Evolutionary conservation across 2,797 vertebrate genomes (phyloP).

Genomic region (Prionace glauca): DNA sequence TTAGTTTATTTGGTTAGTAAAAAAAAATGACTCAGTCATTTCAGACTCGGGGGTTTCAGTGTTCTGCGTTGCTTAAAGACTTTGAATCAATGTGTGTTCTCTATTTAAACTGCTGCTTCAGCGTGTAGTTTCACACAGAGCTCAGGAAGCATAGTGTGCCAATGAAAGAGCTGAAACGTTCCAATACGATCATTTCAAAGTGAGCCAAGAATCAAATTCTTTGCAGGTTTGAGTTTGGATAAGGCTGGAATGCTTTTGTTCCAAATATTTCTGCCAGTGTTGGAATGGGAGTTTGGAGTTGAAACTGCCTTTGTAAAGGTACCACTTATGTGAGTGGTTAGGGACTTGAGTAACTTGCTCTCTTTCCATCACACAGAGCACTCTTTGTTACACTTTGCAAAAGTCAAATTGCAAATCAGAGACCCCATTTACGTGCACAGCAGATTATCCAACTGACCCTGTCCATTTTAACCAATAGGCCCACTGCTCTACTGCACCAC

Average conservation of each 20-base stretch:
- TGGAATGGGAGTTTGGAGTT: slow-evolving; percentile 24
- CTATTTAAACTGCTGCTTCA: neutral
- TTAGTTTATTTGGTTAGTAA: no score
- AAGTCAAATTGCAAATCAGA: neutral
- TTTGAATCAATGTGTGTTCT: neutral
- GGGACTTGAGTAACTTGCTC: neutral
- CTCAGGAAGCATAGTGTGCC: neutral
- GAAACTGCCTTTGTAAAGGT: neutral
- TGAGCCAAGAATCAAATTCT: slow-evolving; percentile 7
- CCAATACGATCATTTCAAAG: slow-evolving; percentile 17
- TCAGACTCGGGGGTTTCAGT: neutral
- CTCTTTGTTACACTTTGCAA: neutral
- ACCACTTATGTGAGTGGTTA: neutral
- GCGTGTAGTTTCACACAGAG: neutral
- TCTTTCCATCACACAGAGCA: neutral
- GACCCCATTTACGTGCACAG: neutral
- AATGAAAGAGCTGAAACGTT: neutral
- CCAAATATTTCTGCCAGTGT: slow-evolving; percentile 13
- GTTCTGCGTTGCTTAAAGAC: neutral
- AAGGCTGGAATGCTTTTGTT: neutral
- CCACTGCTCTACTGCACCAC: neutral
- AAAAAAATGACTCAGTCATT: no score
- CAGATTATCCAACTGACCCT: neutral
- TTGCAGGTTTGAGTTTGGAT: slow-evolving; percentile 27
- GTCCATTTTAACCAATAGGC: neutral